Conservation (phyloP, 1,140 invertebrate genomes). For the Drosophila sucinea region DNA sequence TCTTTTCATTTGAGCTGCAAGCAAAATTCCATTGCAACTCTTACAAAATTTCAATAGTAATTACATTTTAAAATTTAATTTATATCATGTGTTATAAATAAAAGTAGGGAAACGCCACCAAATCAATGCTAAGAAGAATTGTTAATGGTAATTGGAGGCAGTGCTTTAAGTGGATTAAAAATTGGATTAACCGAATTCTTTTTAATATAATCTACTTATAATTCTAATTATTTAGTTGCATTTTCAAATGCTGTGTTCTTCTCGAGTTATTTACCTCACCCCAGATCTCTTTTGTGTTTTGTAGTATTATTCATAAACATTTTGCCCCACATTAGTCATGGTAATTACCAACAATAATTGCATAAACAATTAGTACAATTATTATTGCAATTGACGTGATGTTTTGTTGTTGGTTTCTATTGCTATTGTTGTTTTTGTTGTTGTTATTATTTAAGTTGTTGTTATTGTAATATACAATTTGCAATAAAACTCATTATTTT, state of each 20-base stretch:
- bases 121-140: not conserved
- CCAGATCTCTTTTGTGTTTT: not conserved
- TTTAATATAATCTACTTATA: not conserved
- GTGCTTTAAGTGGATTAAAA: not conserved
- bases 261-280: not conserved
- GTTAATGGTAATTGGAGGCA: not conserved
- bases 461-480: conserved; percentile 71
- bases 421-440: conserved; percentile 35
- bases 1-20: too few relatives aligned
- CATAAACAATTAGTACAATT: conserved; percentile 79
- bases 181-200: not conserved
- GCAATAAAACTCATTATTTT: conserved; percentile 67
- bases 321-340: conserved; percentile 77
- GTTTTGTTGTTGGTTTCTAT: conserved; percentile 12
- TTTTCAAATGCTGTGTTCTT: conserved; percentile 15
- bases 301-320: conserved; percentile 62
- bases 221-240: conserved; percentile 2
- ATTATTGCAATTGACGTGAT: conserved; percentile 70
- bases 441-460: not conserved
- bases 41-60: too few relatives aligned
- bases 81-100: too few relatives aligned
- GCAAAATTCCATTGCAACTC: too few relatives aligned
- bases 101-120: not conserved
- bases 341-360: conserved; percentile 76
- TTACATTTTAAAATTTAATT: too few relatives aligned